Conservation (phyloP, 2,888 invertebrate genomes). For the Patella depressa region DNA sequence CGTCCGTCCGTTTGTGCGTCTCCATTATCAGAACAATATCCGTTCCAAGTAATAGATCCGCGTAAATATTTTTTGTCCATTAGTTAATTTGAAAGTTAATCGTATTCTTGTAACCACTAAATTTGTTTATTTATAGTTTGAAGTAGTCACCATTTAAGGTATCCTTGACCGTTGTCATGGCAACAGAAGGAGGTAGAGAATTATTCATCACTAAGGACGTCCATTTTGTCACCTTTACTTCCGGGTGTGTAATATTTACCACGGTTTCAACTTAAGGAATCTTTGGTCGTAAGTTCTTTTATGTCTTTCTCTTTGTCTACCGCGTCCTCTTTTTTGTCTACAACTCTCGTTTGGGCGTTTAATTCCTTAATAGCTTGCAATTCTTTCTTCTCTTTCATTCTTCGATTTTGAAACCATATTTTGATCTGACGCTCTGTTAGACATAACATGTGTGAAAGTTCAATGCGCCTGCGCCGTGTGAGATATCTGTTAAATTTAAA, state of each 20-base stretch:
- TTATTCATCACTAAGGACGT: slow-evolving; percentile 1
- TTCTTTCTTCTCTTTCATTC: slow-evolving; percentile 99
- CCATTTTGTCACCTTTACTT: slow-evolving; percentile 6
- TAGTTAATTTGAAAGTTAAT: too few species aligned
- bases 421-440: slow-evolving; percentile 92
- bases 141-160: neutral
- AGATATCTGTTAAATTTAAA: slow-evolving; percentile 99
- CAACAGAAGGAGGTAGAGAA: slow-evolving; percentile 20
- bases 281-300: slow-evolving; percentile 17
- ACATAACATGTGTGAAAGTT: slow-evolving; percentile 96
- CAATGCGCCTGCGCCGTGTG: slow-evolving; percentile 95
- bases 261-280: slow-evolving; percentile 20
- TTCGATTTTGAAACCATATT: slow-evolving; percentile 86
- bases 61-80: too few species aligned
- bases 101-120: too few species aligned
- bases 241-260: neutral
- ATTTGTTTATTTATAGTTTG: too few species aligned
- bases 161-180: slow-evolving; percentile 7
- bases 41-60: too few species aligned
- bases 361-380: slow-evolving; percentile 97
- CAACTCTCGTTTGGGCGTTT: slow-evolving; percentile 81
- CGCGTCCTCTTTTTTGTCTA: slow-evolving; percentile 28
- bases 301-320: slow-evolving; percentile 12
- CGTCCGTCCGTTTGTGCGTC: neutral
- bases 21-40: too few species aligned